These are phyloP conservation scores for Elysia chlorotica DNA, from an alignment of 1,140 invertebrate species.

Conservation along the genomic window DNA sequence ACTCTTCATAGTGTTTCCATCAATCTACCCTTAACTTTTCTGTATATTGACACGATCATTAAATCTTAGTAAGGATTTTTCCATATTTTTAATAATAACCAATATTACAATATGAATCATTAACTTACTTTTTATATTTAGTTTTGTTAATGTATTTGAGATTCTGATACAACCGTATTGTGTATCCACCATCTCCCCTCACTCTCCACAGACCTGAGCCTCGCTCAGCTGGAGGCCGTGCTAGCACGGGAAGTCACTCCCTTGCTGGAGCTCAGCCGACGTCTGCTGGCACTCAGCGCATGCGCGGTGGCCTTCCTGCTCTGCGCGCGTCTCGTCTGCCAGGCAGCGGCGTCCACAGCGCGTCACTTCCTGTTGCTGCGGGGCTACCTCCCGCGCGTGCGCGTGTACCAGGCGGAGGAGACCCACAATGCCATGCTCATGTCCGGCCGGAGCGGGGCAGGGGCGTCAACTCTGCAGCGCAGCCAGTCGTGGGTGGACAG, in stretches of 20 bases:
- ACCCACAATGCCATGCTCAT: no score
- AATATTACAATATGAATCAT: no score
- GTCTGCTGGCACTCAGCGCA: constrained; percentile 7
- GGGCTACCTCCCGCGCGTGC: constrained; percentile 31
- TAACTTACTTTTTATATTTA: no score
- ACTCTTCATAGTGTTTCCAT: no score
- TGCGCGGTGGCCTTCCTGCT: neutral
- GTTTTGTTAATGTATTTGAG: no score
- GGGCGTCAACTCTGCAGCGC: constrained; percentile 32
- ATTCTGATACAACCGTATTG: no score
- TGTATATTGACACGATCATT: no score
- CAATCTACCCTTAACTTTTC: no score
- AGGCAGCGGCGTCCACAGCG: constrained; percentile 28
- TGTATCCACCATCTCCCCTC: neutral
- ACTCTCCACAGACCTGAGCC: constrained; percentile 25
- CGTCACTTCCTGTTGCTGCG: constrained; percentile 37
- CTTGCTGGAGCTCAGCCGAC: constrained; percentile 24
- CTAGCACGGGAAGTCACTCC: constrained; percentile 31
- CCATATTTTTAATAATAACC: no score
- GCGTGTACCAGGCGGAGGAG: constrained; percentile 40
- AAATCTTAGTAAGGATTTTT: no score
- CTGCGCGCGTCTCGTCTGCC: constrained; percentile 8
- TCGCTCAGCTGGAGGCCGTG: constrained; percentile 26
- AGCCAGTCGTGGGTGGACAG: constrained; percentile 46
- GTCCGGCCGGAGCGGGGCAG: constrained; percentile 22